Percentiles rank a stretch among this genome's conserved stretches.
These are phyloP conservation scores for Chloropsis cyanopogon DNA, from an alignment of 2,113 vertebrate species.

Conservation along the genomic window DNA sequence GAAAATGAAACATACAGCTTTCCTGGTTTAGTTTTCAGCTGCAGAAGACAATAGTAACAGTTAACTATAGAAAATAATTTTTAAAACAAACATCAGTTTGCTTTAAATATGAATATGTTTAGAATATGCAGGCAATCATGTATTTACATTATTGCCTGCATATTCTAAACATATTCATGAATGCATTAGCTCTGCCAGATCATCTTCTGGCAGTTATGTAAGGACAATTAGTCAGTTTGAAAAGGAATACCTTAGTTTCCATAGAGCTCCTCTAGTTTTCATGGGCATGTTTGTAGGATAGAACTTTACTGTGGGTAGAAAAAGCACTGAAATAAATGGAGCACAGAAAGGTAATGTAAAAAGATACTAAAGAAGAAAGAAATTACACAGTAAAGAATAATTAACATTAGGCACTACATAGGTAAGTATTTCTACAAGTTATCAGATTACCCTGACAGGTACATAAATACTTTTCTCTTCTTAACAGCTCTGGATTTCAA, in stretches of 20 bases:
- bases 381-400: neutral
- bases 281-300: neutral
- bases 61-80: neutral
- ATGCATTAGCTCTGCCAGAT: neutral
- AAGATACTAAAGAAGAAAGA: neutral
- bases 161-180: neutral
- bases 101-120: too few relatives aligned
- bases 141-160: neutral
- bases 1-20: neutral
- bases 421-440: neutral
- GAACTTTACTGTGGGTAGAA: neutral
- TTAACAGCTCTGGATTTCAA: neutral
- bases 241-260: slow-evolving; percentile 20
- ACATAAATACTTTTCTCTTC: neutral
- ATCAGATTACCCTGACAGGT: neutral
- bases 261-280: slow-evolving; percentile 9
- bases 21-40: neutral
- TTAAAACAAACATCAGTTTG: neutral
- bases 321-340: neutral
- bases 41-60: neutral
- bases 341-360: neutral
- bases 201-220: neutral
- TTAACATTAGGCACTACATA: neutral
- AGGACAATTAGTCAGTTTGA: neutral
- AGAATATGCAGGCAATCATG: neutral